A percentile compares a stretch with the other conserved stretches of the same genome.
These are phyloP conservation scores for Corythornis vintsioides DNA, from an alignment of 2,113 vertebrate genomes.

Conservation along the genomic window DNA sequence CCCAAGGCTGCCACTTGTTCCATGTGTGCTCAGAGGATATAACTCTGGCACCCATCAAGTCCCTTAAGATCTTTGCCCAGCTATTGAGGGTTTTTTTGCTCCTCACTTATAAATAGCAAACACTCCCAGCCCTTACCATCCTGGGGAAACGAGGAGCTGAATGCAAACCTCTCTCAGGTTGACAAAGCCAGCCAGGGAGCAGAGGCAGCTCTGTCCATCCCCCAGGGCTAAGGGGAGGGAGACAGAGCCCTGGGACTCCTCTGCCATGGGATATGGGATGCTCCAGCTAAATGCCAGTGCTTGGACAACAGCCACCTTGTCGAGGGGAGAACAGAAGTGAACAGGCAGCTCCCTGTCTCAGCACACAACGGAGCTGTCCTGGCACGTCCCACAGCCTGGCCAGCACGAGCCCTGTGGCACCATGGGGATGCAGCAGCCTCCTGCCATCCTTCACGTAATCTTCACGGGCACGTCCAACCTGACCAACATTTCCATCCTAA, in stretches of 20 bases:
- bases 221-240: accelerated
- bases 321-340: background rate
- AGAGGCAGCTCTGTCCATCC: background rate
- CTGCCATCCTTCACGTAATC: no score
- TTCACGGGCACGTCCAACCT: background rate
- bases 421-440: accelerated
- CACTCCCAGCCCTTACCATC: accelerated
- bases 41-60: background rate
- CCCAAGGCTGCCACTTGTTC: accelerated
- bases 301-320: background rate
- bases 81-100: background rate
- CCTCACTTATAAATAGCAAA: background rate
- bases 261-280: accelerated
- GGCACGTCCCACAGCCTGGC: background rate
- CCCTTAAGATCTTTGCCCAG: background rate
- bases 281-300: accelerated
- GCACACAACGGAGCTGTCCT: background rate
- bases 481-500: background rate
- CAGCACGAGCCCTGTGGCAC: background rate
- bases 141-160: background rate
- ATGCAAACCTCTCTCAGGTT: background rate
- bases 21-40: background rate
- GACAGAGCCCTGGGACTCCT: accelerated
- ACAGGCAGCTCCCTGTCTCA: background rate
- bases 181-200: background rate